Conservation (phyloP, 2,113 vertebrate genomes). For the Cyanocitta stelleri region DNA sequence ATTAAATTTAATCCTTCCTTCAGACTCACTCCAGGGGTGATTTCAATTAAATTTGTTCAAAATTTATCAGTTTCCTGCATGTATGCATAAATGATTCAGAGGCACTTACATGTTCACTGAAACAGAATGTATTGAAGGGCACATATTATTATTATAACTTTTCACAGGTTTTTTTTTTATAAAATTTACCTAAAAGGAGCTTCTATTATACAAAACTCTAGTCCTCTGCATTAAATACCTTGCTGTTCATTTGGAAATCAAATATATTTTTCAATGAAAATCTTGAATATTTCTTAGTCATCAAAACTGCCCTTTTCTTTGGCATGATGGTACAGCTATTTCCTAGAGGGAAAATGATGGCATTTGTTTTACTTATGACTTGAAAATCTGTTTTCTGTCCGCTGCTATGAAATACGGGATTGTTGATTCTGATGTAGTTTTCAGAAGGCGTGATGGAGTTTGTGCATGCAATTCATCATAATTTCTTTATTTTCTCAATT, state of each 20-base stretch:
- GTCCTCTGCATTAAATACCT: not conserved
- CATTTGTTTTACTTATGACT: not conserved
- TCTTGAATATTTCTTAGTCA: not conserved
- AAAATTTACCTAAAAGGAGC: slow-evolving; percentile 56
- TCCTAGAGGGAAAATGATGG: not conserved
- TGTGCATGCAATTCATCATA: not conserved
- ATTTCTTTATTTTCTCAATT: not conserved
- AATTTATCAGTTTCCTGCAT: slow-evolving; percentile 75
- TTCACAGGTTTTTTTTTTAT: slow-evolving; percentile 38
- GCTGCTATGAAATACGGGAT: not conserved
- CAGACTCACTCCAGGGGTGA: slow-evolving; percentile 73
- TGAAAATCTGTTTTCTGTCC: not conserved
- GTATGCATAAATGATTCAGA: slow-evolving; percentile 78
- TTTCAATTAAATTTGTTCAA: slow-evolving; percentile 81
- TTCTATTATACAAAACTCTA: slow-evolving; percentile 56
- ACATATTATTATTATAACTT: slow-evolving; percentile 66
- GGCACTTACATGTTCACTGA: slow-evolving; percentile 58
- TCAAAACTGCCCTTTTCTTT: slow-evolving; percentile 5
- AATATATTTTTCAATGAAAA: slow-evolving; percentile 7
- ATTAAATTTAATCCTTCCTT: slow-evolving; percentile 71
- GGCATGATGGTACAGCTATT: not conserved
- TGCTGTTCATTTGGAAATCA: not conserved
- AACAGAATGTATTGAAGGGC: slow-evolving; percentile 41
- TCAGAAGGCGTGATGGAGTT: not conserved
- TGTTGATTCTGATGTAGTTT: not conserved